These are phyloP conservation scores for Saxidomus purpurata DNA, from an alignment of 1,140 invertebrate species.

Conservation along the genomic window DNA sequence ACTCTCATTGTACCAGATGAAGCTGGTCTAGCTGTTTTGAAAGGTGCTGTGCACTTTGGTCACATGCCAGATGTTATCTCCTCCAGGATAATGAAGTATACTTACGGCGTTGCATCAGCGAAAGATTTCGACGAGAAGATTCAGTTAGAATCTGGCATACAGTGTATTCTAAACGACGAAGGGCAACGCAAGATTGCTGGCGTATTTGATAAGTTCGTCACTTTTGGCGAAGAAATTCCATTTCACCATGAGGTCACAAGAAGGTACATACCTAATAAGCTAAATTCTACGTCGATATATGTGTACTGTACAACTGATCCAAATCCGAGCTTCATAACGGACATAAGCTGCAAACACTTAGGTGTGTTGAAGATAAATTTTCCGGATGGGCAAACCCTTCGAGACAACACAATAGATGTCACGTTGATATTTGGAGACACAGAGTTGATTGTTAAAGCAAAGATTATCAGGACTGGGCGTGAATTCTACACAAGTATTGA, in stretches of 20 bases:
- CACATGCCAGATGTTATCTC: conserved; percentile 14
- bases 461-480: not conserved
- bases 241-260: not conserved
- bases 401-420: not conserved
- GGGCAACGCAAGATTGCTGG: not conserved
- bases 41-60: conserved; percentile 50
- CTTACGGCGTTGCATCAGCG: not conserved
- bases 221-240: conserved; percentile 12
- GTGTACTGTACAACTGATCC: not conserved
- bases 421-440: conserved; percentile 33
- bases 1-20: conserved; percentile 36
- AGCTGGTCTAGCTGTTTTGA: conserved; percentile 35
- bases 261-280: not conserved
- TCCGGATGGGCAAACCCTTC: not conserved
- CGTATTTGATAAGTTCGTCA: not conserved
- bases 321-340: not conserved
- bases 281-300: too few species aligned
- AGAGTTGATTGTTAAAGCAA: not conserved
- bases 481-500: conserved; percentile 3
- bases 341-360: not conserved
- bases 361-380: not conserved
- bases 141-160: too few species aligned
- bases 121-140: too few species aligned
- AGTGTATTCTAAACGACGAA: not conserved
- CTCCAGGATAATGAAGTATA: conserved; percentile 26